Conservation (phyloP, 2,797 vertebrate species). For the Microhierax caerulescens region DNA sequence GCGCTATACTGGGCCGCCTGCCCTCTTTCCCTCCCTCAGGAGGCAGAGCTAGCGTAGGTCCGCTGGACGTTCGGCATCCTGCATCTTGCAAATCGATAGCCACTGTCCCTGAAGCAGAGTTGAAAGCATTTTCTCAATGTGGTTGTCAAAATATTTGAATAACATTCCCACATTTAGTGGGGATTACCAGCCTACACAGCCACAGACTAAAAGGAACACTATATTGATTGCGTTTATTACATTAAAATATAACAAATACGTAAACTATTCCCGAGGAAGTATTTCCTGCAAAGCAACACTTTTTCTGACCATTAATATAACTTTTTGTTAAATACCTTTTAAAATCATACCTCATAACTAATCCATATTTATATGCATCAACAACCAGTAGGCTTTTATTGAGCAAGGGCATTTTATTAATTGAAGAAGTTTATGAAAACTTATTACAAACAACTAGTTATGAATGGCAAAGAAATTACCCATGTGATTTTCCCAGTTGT, state of each 20-base stretch:
- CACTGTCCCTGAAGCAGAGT: constrained; percentile 72
- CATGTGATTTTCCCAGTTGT: neutral
- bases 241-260: neutral
- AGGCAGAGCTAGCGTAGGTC: constrained; percentile 76
- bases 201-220: neutral
- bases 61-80: constrained; percentile 67
- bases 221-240: neutral
- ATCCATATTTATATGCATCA: neutral
- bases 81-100: constrained; percentile 83
- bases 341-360: neutral
- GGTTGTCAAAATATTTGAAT: neutral
- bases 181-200: neutral
- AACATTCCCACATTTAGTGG: accelerated
- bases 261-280: neutral
- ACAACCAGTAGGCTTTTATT: neutral
- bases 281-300: neutral
- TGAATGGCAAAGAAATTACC: neutral
- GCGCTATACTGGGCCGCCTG: constrained; percentile 85
- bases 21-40: constrained; percentile 76
- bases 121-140: neutral
- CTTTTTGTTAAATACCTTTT: neutral
- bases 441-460: neutral
- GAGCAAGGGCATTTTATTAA: neutral
- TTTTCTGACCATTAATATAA: neutral
- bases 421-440: neutral